These are phyloP conservation scores for Limnephilus marmoratus DNA, from an alignment of 2,888 invertebrate species.

Conservation along the genomic window DNA sequence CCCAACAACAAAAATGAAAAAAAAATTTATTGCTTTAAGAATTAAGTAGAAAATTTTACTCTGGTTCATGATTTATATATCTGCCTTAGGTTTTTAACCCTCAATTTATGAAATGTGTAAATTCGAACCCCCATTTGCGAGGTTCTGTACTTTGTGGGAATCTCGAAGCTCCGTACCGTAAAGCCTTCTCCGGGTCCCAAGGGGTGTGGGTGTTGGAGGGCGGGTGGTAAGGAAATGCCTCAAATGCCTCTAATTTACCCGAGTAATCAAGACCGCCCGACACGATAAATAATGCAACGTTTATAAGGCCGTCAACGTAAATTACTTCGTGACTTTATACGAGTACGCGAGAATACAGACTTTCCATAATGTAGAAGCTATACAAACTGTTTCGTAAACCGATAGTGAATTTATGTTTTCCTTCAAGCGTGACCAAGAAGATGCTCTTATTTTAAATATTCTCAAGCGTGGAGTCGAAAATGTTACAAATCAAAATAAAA, in stretches of 20 bases:
- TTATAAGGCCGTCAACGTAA: slow-evolving; percentile 29
- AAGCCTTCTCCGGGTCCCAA: neutral
- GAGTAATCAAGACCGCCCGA: neutral
- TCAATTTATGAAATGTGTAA: neutral
- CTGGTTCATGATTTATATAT: too few species aligned
- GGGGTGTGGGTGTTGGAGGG: neutral
- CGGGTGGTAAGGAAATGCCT: neutral
- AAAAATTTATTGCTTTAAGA: too few species aligned
- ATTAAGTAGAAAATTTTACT: too few species aligned
- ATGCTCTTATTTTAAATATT: too few species aligned
- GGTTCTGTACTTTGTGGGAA: neutral
- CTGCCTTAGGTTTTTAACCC: too few species aligned
- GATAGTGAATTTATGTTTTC: too few species aligned
- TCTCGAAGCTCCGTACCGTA: neutral
- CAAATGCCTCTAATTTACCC: slow-evolving; percentile 5
- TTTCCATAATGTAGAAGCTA: neutral
- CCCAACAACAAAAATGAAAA: too few species aligned
- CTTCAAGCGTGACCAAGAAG: too few species aligned
- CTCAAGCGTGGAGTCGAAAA: too few species aligned
- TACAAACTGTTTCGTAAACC: neutral
- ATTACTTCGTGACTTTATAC: neutral
- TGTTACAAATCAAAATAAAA: too few species aligned
- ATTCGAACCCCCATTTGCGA: neutral
- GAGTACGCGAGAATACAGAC: neutral
- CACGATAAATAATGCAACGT: slow-evolving; percentile 39